Conservation (phyloP, 2,888 invertebrate species). For the Thalpophila matura region DNA sequence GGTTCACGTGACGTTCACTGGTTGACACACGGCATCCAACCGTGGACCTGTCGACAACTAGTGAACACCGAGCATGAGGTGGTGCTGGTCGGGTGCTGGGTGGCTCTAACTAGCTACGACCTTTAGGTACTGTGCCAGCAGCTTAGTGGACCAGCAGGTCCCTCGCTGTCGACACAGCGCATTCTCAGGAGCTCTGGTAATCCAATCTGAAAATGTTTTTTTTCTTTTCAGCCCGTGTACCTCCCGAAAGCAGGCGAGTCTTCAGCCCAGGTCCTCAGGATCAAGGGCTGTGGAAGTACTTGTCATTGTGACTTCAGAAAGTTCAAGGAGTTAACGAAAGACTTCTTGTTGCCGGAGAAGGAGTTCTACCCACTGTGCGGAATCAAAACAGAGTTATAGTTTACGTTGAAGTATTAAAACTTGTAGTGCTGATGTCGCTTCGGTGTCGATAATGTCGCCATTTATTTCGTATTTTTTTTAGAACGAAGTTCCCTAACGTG, state of each 20-base stretch:
- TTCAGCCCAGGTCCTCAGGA: conserved; percentile 67
- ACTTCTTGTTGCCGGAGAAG: conserved; percentile 73
- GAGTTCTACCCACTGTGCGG: conserved; percentile 78
- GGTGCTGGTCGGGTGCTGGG: no score
- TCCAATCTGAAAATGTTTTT: not conserved
- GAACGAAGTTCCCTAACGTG: no score
- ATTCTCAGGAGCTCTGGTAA: no score
- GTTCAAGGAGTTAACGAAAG: conserved; percentile 74
- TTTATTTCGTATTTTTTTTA: no score
- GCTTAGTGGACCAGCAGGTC: no score
- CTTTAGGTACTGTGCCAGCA: no score
- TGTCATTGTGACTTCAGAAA: conserved; percentile 72
- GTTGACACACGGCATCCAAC: no score
- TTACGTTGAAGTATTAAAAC: conserved; percentile 43
- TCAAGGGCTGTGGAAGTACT: conserved; percentile 73
- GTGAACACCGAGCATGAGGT: no score
- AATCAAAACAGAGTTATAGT: conserved; percentile 72
- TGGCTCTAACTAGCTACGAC: no score
- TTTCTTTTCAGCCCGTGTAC: conserved; percentile 80
- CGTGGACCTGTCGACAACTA: no score
- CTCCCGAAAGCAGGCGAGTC: conserved; percentile 80
- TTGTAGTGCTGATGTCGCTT: not conserved
- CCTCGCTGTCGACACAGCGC: no score
- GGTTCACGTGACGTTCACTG: no score
- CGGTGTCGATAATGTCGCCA: not conserved